Conservation (phyloP, 2,888 invertebrate genomes). For the Drosophila mimica region DNA sequence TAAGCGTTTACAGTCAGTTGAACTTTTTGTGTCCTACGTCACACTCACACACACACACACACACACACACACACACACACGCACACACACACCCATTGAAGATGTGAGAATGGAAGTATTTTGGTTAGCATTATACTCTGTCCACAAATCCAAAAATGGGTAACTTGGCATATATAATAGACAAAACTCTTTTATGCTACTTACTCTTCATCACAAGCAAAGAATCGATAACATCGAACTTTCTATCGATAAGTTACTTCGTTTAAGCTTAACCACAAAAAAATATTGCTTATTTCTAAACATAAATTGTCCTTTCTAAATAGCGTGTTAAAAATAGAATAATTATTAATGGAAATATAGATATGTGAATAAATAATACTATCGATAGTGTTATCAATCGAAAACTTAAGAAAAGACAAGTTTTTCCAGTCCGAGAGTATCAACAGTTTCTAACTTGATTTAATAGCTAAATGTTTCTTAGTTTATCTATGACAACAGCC, state of each 20-base stretch:
- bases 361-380: neutral
- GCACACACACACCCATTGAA: neutral
- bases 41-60: conserved; percentile 3
- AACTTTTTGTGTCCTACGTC: conserved; percentile 66
- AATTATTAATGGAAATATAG: neutral
- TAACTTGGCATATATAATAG: neutral
- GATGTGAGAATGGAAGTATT: neutral
- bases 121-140: neutral
- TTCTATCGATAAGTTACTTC: neutral
- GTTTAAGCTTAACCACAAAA: neutral
- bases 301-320: neutral
- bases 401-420: neutral
- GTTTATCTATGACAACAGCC: neutral
- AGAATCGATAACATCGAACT: neutral
- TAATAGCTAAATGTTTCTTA: neutral
- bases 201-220: neutral
- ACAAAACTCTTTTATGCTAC: neutral
- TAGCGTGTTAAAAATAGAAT: neutral
- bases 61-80: conserved; percentile 18
- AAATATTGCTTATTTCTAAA: neutral
- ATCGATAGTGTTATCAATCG: neutral
- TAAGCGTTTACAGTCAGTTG: conserved; percentile 79
- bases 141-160: neutral
- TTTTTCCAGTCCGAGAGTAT: neutral
- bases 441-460: neutral